Evolutionary conservation across 2,888 invertebrate species (phyloP).

Genomic region (Conchocele bisecta): DNA sequence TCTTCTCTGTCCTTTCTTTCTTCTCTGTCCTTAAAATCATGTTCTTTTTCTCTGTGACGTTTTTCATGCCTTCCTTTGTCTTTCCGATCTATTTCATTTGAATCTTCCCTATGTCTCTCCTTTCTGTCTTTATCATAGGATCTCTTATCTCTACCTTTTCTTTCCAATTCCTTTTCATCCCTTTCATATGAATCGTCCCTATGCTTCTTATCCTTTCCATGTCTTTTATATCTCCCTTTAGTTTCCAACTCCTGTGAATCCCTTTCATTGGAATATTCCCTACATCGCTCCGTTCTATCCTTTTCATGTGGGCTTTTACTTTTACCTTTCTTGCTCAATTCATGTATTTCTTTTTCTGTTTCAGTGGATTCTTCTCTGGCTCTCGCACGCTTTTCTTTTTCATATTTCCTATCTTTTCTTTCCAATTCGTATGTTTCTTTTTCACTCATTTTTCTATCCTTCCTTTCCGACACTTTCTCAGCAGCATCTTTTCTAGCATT

Average conservation of each 20-base stretch:
- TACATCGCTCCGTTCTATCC: too few relatives aligned
- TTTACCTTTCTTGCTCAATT: not conserved
- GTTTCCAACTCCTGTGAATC: not conserved
- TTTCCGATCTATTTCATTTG: not conserved
- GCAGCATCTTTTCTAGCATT: too few relatives aligned
- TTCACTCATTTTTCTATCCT: not conserved
- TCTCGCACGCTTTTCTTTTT: not conserved
- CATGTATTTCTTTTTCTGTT: constrained; percentile 1
- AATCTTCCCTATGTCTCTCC: not conserved
- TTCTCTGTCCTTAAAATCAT: too few relatives aligned
- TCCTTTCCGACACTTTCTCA: too few relatives aligned
- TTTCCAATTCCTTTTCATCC: not conserved
- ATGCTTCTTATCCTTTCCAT: constrained; percentile 12
- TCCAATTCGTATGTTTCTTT: not conserved
- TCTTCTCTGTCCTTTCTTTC: not conserved
- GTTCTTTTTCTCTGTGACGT: constrained; percentile 1
- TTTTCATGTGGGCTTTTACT: not conserved
- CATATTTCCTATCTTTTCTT: not conserved
- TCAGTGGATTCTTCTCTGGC: not conserved
- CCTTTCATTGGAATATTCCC: too few relatives aligned
- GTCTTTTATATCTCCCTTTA: constrained; percentile 21
- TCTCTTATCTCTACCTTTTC: not conserved
- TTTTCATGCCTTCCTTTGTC: constrained; percentile 1
- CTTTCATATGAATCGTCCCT: constrained; percentile 3
- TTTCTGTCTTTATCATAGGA: not conserved